A percentile compares a stretch with the other conserved stretches of the same genome.
phyloP scores from a whole-genome alignment of 2,888 invertebrate species.

The Plemyria rubiginata region DNA sequence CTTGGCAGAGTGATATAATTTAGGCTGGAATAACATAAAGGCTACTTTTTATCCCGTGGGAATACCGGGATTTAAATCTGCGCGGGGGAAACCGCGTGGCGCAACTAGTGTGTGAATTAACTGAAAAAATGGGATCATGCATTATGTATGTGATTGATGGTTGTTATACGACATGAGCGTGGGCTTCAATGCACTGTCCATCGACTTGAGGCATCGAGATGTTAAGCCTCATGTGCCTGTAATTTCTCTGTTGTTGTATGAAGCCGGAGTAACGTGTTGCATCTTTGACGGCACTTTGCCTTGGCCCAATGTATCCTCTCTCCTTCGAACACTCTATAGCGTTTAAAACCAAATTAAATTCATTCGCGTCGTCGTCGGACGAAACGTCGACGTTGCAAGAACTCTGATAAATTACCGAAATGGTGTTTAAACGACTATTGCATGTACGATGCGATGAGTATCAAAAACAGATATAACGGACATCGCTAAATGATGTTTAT shows the following conservation, averaged over 20 bases:
- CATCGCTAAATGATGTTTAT: conserved; percentile 44
- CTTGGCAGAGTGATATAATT: no score
- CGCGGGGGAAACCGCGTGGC: no score
- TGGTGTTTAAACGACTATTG: conserved; percentile 75
- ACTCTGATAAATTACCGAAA: conserved; percentile 78
- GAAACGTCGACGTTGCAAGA: conserved; percentile 55
- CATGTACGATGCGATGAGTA: conserved; percentile 51
- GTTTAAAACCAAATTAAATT: conserved; percentile 81
- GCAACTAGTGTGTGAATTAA: no score
- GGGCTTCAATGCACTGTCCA: no score
- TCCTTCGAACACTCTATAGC: conserved; percentile 73
- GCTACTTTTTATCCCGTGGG: no score
- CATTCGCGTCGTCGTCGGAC: conserved; percentile 69
- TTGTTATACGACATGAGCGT: no score
- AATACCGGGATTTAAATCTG: no score
- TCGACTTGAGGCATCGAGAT: no score
- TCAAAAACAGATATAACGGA: conserved; percentile 51
- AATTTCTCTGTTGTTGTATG: not conserved
- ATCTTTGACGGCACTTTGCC: not conserved
- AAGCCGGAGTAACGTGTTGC: not conserved
- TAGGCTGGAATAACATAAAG: no score
- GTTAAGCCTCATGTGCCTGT: no score
- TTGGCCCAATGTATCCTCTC: conserved; percentile 6
- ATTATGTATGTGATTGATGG: no score
- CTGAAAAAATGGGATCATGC: no score